Evolutionary conservation across 2,113 vertebrate species (phyloP), one percentile per base, ranked within the genome.

Genomic region (Odontesthes bonariensis): DNA sequence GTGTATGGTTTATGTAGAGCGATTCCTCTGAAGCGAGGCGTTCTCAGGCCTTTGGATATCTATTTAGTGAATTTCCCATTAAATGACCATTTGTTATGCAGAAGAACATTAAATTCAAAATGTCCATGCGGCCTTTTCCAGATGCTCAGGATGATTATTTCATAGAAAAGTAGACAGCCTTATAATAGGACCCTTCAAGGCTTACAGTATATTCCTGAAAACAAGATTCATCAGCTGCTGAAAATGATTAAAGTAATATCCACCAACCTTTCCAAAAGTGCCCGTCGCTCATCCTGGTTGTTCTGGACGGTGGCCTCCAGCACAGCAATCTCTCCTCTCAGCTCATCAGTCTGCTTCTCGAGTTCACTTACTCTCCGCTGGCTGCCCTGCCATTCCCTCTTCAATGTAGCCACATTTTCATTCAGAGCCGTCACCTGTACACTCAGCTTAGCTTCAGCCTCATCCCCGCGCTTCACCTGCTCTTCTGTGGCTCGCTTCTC

Each of bases 251-350:
- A 60, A 27, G 14, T 13, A 5, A 19, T 1, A 9, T 61, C 33
- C 31, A 23, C 84, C 54, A 56, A 97, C 98, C 98, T 96, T 88
- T 99, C 98, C 63, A 99, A 75, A 3, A 99, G 93, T 0, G 97
- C 97, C 9, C 98, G 95, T 65, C 97, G 95, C 86, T 99, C 98
- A 4, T 99, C 98, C 88, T 98, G 98, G 83, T 99, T 97, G 90
- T 99, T 98, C 88, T 99, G 98, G 56, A 99, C 95, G 0, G 98
- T 99, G 69, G 98, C 98, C 88, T 99, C 98, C 69, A 99, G 79
- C 22, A 99, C 98, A 0, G 97, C 98, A 13, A 99, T 97, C 83
- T 99, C 98, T 1, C 98, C 98, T 44, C 96, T 95, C 57, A 99
- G 91, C 83, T 99, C 97, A 0, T 99, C 98, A 0, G 95, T 96